Base-by-base conservation (phyloP, 2,797 vertebrate genomes). In the Morelia viridis region DNA sequence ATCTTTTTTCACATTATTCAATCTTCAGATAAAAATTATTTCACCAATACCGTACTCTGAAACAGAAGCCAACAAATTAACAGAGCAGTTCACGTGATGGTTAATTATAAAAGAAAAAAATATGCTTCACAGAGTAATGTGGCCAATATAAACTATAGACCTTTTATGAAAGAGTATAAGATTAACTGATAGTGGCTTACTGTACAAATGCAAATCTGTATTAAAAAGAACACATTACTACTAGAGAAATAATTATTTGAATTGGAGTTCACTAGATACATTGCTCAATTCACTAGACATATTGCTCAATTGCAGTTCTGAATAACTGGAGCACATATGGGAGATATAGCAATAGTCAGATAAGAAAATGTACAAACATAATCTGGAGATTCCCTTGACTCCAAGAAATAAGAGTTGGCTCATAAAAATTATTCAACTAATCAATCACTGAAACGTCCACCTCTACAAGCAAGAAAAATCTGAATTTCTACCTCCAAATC, bases 21-120 rank as follows among this genome's bases (percentile, higher is more conserved):
- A 92, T 89, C 62, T 89, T 17, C 41, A 86, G 22, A 57, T 89
- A 56, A 62, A 89, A 53, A 62, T 24, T 84, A 41, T 88, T 89
- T 56, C 22, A 64, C 50, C 0, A 26, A 85, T 57, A 24, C 31
- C 56, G 65, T 57, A 24, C 31, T 65, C 17, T 89, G 62, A 19
- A 53, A 26, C 61, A 92, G 53, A 31, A 31, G 35, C 22, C 53
- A 87, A 22, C 12, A 71, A 85, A 86, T 85, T 50, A 89, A 71
- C 58, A 11, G 64, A 58, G 5, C 13, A 85, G 9, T 64, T 71
- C 1, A 61, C 28, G 8, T 65, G 28, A 15, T 26, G 87, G 9
- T 3, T 88, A 26, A 58, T 26, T 24, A 68, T 4, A 57, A n/a
- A 65, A 26, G 5, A 85, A 65, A 91, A 68, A 85, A 85, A 31